Evolutionary conservation across 2,113 vertebrate genomes (phyloP), one percentile per base, ranked within the genome.

Genomic region (Terrapene triunguis): DNA sequence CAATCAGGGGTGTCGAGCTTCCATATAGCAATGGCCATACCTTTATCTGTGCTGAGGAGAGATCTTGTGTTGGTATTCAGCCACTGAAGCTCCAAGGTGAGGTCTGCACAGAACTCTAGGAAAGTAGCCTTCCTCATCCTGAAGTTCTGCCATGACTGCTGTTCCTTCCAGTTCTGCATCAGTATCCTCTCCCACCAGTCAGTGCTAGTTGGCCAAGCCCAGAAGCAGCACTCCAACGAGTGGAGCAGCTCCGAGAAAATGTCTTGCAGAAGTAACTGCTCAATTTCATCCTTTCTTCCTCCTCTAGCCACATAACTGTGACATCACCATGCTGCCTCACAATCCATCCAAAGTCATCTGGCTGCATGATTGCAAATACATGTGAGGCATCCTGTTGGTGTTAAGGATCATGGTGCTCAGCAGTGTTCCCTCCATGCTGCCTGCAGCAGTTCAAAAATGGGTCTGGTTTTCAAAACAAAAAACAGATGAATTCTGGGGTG

Each of bases 11-110:
- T 38, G 8, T 35, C 35, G 65, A 92, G 44, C 87, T 88, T 88
- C 32, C 53, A 84, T 21, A 84, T 80, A 19, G 10, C 48, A 80
- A 5, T 53, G 79, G 5, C 51, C 17, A 8, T 0, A 0, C 2
- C 25, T 87, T 76, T 53, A 9, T 38, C 24, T 47, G 76, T 32
- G n/a, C 82, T 91, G 89, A 92, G 27, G 47, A 90, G 48, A 50
- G 8, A 27, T 88, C 32, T 87, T 2, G 1, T 25, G 19, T 44
- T 91, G 47, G 22, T 69, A 13, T 69, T n/a, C 65, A 17, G n/a
- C 10, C 9, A 19, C 65, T 72, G 65, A 17, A 72, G 65, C n/a
- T 72, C n/a, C 19, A n/a, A 38, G 8, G 65, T 38, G 17, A 72
- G 19, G 16, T 72, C 65, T 38, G 35, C 19, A 21, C 17, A 72